phyloP scores from a whole-genome alignment of 2,113 vertebrate species.

The Holacanthus passer region DNA sequence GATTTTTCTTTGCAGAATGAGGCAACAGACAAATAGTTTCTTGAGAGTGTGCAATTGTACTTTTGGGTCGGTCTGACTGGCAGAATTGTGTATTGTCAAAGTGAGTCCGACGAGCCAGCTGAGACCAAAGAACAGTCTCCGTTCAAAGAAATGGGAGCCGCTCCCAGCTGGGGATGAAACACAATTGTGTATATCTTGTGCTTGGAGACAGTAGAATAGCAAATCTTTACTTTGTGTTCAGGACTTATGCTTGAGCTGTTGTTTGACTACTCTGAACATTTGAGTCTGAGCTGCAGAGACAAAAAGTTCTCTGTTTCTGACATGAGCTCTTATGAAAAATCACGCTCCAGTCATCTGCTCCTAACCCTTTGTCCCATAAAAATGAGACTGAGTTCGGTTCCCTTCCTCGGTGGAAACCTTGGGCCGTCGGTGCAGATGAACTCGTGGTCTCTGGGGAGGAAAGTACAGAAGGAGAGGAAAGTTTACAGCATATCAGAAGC shows the following conservation, averaged over 20 bases:
- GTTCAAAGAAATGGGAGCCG: slow-evolving; percentile 24
- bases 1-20: background rate
- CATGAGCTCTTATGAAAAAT: slow-evolving; percentile 2
- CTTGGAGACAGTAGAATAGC: slow-evolving; percentile 33
- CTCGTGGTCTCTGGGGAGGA: slow-evolving; percentile 1
- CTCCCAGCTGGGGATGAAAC: slow-evolving; percentile 42
- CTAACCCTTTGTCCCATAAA: slow-evolving; percentile 34
- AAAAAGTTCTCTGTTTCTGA: slow-evolving; percentile 26
- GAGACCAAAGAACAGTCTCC: slow-evolving; percentile 55
- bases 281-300: slow-evolving; percentile 18
- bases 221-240: slow-evolving; percentile 50
- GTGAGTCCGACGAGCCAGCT: slow-evolving; percentile 30
- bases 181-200: slow-evolving; percentile 30
- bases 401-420: background rate
- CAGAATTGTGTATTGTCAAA: slow-evolving; percentile 55
- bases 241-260: slow-evolving; percentile 21
- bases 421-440: slow-evolving; percentile 25
- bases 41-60: background rate
- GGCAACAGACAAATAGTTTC: background rate
- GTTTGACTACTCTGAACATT: slow-evolving; percentile 4
- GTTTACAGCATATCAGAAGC: background rate
- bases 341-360: slow-evolving; percentile 10
- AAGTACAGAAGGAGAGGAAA: background rate
- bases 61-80: slow-evolving; percentile 15
- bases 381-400: background rate